Conservation (phyloP, 2,797 vertebrate species). For the Holocentrus rufus region DNA sequence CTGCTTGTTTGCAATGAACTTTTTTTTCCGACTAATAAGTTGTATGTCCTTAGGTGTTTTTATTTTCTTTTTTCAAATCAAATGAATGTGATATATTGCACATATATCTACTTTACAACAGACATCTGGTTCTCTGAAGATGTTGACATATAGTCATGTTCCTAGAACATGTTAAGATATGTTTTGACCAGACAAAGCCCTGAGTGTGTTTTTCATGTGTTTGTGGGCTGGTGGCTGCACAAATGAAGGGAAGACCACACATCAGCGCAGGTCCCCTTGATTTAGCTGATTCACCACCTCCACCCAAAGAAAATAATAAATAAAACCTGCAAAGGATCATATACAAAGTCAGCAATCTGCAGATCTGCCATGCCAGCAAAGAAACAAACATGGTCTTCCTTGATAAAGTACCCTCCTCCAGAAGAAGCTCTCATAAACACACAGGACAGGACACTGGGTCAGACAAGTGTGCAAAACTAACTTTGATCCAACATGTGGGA, state of each 20-base stretch:
- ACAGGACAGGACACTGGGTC: background rate
- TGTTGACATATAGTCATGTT: constrained; percentile 19
- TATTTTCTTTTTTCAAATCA: too few relatives aligned
- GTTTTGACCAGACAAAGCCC: constrained; percentile 11
- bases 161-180: constrained; percentile 1
- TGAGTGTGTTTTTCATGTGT: background rate
- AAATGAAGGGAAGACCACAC: constrained; percentile 12
- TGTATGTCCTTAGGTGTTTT: too few relatives aligned
- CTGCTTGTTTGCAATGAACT: too few relatives aligned
- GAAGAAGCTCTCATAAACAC: constrained; percentile 7
- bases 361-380: constrained; percentile 61
- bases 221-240: background rate
- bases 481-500: background rate
- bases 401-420: constrained; percentile 8
- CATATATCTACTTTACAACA: background rate
- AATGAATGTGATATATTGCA: too few relatives aligned
- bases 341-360: constrained; percentile 57
- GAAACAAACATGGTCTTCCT: constrained; percentile 11
- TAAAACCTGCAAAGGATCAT: constrained; percentile 40
- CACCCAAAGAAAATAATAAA: constrained; percentile 19
- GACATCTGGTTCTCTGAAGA: constrained; percentile 24
- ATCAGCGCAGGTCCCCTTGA: constrained; percentile 9
- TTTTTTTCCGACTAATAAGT: too few relatives aligned
- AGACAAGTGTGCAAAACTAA: background rate
- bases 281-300: constrained; percentile 39